Conservation (phyloP, 2,797 vertebrate species). For the Typhlichthys subterraneus region DNA sequence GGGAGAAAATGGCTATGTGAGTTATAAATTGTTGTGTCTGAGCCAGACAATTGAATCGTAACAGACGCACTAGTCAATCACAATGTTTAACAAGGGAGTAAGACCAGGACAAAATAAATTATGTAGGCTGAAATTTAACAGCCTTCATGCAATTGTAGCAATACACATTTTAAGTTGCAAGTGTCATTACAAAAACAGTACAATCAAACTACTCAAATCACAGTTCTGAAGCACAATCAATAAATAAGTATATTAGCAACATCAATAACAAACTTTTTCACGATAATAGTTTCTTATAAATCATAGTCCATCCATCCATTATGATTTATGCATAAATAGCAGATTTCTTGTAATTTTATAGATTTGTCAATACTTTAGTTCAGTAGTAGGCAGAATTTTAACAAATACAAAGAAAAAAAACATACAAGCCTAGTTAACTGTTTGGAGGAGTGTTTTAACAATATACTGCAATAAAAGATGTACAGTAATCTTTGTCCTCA, state of each 20-base stretch:
- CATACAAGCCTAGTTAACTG: conserved; percentile 84
- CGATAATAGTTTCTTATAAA: conserved; percentile 89
- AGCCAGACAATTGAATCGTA: conserved; percentile 43
- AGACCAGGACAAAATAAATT: conserved; percentile 66
- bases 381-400: conserved; percentile 1
- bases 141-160: conserved; percentile 76
- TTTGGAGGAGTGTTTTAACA: conserved; percentile 85
- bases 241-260: conserved; percentile 67
- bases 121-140: conserved; percentile 67
- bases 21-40: too few species aligned
- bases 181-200: conserved; percentile 93
- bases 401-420: conserved; percentile 67
- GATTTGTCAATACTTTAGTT: conserved; percentile 81
- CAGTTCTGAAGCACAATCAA: conserved; percentile 72
- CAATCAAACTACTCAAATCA: conserved; percentile 86
- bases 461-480: conserved; percentile 84
- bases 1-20: too few species aligned
- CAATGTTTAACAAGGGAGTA: conserved; percentile 55
- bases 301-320: conserved; percentile 99
- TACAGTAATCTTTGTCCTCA: conserved; percentile 76
- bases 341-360: conserved; percentile 86
- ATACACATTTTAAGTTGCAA: conserved; percentile 88
- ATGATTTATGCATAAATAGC: conserved; percentile 97
- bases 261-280: conserved; percentile 89
- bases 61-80: conserved; percentile 64